Percentiles rank a stretch among this genome's conserved stretches.
phyloP scores from a whole-genome alignment of 2,113 vertebrate species.

The Rynchops niger region DNA sequence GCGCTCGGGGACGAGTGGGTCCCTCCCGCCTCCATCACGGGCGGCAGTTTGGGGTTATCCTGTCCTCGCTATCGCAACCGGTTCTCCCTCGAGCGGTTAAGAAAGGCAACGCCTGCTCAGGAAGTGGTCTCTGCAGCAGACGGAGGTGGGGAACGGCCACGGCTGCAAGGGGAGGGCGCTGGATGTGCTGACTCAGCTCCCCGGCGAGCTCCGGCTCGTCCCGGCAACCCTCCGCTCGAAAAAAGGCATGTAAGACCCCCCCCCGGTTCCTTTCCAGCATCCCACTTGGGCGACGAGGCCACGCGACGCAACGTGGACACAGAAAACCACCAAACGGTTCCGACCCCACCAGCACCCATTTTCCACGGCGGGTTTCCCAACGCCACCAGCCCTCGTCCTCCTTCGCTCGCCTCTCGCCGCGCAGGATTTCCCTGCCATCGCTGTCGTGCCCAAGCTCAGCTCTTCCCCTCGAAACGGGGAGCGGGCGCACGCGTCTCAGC shows the following conservation, averaged over 20 bases:
- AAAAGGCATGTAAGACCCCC: neutral
- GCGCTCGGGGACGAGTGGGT: rapidly evolving
- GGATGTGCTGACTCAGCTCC: neutral
- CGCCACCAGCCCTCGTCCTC: neutral
- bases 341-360: neutral
- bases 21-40: neutral
- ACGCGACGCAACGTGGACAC: rapidly evolving
- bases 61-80: neutral
- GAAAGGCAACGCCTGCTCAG: neutral
- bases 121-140: neutral
- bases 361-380: neutral
- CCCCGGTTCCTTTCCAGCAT: rapidly evolving
- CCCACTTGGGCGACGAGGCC: neutral
- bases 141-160: neutral
- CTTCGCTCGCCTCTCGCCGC: rapidly evolving
- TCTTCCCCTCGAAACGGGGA: neutral
- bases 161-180: neutral
- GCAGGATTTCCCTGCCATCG: neutral
- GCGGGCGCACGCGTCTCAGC: neutral
- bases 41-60: neutral
- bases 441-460: neutral
- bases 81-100: neutral
- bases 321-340: rapidly evolving
- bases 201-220: neutral
- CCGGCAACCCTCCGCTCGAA: rapidly evolving